Base-by-base conservation (phyloP, 2,797 vertebrate genomes). In the Acanthopagrus latus region DNA sequence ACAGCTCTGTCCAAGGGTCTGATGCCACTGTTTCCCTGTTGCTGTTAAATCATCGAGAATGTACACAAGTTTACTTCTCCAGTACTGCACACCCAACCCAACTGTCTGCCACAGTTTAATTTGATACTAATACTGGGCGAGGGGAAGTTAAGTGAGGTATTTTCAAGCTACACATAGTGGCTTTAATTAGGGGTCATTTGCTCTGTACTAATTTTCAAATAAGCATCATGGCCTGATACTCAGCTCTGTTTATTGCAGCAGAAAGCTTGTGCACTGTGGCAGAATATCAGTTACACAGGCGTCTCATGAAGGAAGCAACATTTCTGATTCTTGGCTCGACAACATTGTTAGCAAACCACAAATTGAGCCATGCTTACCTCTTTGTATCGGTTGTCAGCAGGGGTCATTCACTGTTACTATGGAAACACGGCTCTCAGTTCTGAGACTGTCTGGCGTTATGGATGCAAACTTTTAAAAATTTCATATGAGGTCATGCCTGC, bases 291-390 rank as follows among this genome's bases (percentile, higher is more conserved):
- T 55, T 17, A 44, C 38, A 25, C 17, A 6, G 0, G 58, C 48
- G 23, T 71, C 68, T 50, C 29, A 52, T 23, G 46, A 69, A 23
- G 29, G 25, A 5, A 64, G 33, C 23, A 64, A 68, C 54, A 64
- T 21, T 51, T 62, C 23, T 38, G 25, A 65, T 48, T 71, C 44
- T 54, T 62, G 3, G 1, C 50, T 25, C 17, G 27, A 52, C 33
- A 38, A 55, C 59, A 55, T 16, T 70, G 56, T 76, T 38, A 47
- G 38, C n/a, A 43, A 76, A 70, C 44, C 67, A 71, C 80, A 71
- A 65, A 64, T 25, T 66, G 67, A 76, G 62, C 33, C 21, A 11
- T 51, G 46, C 81, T 80, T 81, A 54, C 51, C 50, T 59, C 62
- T 56, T 60, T 43, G 14, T 38, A 64, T 38, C 44, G 80, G 50